Percentiles rank a stretch among this genome's conserved stretches.
phyloP scores from a whole-genome alignment of 1,140 invertebrate genomes.

The Aricia agestis region DNA sequence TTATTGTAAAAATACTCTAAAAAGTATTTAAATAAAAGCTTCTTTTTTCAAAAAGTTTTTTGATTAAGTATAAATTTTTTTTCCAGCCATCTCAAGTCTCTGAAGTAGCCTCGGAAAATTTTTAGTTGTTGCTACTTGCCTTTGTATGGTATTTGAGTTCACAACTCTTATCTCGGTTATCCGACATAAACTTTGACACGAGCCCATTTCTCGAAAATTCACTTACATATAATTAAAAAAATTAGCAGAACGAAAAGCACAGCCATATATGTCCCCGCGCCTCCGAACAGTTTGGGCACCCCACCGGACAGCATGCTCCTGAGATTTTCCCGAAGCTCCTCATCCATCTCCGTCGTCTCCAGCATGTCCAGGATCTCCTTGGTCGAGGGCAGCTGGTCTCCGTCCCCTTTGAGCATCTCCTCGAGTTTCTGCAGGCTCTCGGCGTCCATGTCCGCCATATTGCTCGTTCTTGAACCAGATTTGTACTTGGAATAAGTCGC shows the following conservation, averaged over 20 bases:
- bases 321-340: constrained; percentile 75
- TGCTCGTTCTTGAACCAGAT: constrained; percentile 15
- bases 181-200: too few species aligned
- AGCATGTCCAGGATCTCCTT: constrained; percentile 77
- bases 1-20: too few species aligned
- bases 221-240: constrained; percentile 54
- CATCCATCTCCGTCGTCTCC: constrained; percentile 73
- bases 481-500: not conserved
- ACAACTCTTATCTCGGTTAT: too few species aligned
- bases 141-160: too few species aligned
- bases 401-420: constrained; percentile 40
- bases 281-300: constrained; percentile 46
- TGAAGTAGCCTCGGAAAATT: too few species aligned
- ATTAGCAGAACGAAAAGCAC: constrained; percentile 43
- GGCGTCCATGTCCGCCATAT: constrained; percentile 51
- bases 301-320: constrained; percentile 66
- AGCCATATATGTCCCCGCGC: constrained; percentile 35
- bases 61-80: too few species aligned
- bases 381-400: constrained; percentile 62
- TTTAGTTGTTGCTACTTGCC: too few species aligned
- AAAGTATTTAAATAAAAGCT: too few species aligned
- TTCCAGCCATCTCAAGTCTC: too few species aligned
- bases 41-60: too few species aligned
- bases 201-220: not conserved
- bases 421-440: constrained; percentile 52